A percentile compares a stretch with the other conserved stretches of the same genome.
Conservation (phyloP, 2,113 vertebrate species). For the Archilochus colubris region DNA sequence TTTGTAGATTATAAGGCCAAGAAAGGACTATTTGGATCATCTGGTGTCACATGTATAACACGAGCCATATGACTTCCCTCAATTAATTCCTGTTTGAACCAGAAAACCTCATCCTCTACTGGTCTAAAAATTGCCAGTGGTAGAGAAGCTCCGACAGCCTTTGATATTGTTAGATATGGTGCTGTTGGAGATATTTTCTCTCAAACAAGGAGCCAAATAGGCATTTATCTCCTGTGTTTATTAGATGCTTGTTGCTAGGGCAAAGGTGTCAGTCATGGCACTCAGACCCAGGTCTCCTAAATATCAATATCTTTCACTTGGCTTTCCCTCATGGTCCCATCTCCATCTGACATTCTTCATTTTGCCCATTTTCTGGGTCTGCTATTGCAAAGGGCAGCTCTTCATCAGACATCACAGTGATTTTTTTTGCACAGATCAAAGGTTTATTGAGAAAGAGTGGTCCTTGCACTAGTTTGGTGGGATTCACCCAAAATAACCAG, state of each 20-base stretch:
- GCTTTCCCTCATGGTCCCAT: neutral
- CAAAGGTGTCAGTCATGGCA: neutral
- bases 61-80: constrained; percentile 49
- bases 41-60: constrained; percentile 61
- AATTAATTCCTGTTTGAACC: constrained; percentile 63
- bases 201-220: neutral
- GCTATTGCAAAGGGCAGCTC: neutral
- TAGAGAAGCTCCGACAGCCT: constrained; percentile 9
- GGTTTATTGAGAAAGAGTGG: neutral
- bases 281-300: neutral
- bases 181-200: neutral
- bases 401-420: neutral
- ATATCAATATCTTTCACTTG: neutral
- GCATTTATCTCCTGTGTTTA: neutral
- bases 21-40: constrained; percentile 71
- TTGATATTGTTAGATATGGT: neutral
- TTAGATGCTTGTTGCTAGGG: constrained; percentile 4
- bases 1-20: constrained; percentile 71
- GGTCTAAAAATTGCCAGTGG: constrained; percentile 21
- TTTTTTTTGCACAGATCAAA: neutral
- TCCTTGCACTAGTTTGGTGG: neutral
- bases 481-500: neutral
- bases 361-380: neutral
- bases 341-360: neutral
- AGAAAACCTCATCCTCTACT: constrained; percentile 45